Conservation (phyloP, 1,140 invertebrate species). For the Lethocerus indicus region DNA sequence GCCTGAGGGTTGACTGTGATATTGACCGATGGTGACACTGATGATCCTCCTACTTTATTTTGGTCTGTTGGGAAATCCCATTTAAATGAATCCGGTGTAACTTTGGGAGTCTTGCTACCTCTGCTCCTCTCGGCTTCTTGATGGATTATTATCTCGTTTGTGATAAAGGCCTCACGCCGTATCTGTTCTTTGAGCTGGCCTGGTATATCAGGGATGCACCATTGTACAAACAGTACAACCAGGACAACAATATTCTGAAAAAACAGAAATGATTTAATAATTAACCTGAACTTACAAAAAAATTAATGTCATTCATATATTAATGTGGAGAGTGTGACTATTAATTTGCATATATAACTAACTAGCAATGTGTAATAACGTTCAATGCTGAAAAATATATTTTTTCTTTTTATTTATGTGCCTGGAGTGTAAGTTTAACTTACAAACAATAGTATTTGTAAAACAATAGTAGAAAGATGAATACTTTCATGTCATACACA, state of each 20-base stretch:
- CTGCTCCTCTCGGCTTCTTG: slow-evolving; percentile 39
- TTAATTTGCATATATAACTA: neutral
- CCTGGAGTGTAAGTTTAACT: too few relatives aligned
- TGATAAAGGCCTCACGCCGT: slow-evolving; percentile 66
- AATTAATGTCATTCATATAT: too few relatives aligned
- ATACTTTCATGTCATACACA: too few relatives aligned
- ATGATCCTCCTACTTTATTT: too few relatives aligned
- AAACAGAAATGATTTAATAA: neutral
- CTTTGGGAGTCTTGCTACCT: too few relatives aligned
- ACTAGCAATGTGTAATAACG: neutral
- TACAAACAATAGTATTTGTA: neutral
- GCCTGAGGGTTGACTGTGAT: too few relatives aligned
- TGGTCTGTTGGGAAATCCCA: too few relatives aligned
- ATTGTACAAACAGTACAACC: slow-evolving; percentile 62
- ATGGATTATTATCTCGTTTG: slow-evolving; percentile 76
- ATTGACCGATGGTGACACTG: too few relatives aligned
- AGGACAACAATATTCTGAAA: slow-evolving; percentile 66
- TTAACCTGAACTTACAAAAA: neutral
- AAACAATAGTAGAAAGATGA: neutral
- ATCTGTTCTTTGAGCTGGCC: slow-evolving; percentile 56
- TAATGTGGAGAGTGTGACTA: too few relatives aligned
- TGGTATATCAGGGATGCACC: slow-evolving; percentile 75
- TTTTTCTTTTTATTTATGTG: too few relatives aligned
- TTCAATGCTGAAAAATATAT: too few relatives aligned
- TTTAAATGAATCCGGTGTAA: too few relatives aligned